Evolutionary conservation across 2,888 invertebrate species (phyloP).

Genomic region (Pocota personata): DNA sequence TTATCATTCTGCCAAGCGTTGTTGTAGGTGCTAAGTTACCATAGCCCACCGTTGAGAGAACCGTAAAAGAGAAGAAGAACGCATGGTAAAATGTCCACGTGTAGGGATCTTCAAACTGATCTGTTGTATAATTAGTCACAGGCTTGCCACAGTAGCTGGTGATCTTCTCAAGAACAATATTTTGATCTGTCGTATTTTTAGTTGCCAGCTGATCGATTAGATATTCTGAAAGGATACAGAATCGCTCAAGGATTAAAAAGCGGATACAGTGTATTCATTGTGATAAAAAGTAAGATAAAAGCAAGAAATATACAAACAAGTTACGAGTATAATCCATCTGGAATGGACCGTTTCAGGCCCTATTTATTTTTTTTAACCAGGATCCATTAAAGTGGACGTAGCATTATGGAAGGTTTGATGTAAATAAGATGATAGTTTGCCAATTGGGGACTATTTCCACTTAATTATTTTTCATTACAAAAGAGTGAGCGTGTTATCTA

Average conservation of each 20-base stretch:
- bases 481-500: too few species aligned
- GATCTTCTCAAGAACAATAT: constrained; percentile 83
- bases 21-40: constrained; percentile 95
- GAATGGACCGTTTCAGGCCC: too few species aligned
- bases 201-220: constrained; percentile 78
- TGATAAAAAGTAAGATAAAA: neutral
- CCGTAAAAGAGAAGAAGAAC: constrained; percentile 95
- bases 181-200: constrained; percentile 78
- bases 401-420: too few species aligned
- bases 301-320: too few species aligned
- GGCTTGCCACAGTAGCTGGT: constrained; percentile 90
- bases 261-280: too few species aligned
- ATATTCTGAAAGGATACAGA: constrained; percentile 77
- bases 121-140: constrained; percentile 86
- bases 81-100: constrained; percentile 96
- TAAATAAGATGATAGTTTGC: too few species aligned
- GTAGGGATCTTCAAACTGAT: constrained; percentile 85
- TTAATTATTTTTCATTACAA: too few species aligned
- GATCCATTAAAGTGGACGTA: too few species aligned
- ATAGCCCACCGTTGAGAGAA: constrained; percentile 96
- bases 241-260: neutral
- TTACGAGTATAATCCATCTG: too few species aligned
- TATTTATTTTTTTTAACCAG: too few species aligned
- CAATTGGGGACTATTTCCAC: too few species aligned
- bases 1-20: constrained; percentile 90